Evolutionary conservation across 2,113 vertebrate species (phyloP).

Genomic region (Hippotragus niger): DNA sequence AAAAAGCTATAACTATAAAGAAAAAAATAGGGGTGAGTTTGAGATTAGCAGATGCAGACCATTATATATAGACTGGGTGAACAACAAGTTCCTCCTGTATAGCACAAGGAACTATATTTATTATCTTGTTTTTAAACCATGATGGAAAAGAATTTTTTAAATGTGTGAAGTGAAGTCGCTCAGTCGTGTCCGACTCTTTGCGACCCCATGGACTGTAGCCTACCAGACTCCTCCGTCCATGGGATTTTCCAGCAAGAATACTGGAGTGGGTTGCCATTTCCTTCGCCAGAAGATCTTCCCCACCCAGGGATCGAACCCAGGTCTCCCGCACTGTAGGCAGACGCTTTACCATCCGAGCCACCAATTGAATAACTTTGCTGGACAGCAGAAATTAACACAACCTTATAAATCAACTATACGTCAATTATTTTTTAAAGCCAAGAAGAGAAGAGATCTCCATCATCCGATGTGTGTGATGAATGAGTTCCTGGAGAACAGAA

Average conservation of each 20-base stretch:
- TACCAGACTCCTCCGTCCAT: fast-evolving
- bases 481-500: background rate
- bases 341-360: background rate
- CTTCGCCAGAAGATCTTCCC: background rate
- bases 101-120: background rate
- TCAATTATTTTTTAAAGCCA: background rate
- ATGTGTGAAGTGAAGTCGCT: background rate
- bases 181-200: background rate
- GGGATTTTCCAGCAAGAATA: background rate
- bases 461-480: background rate
- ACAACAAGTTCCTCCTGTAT: background rate
- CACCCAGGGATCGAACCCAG: background rate
- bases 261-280: background rate
- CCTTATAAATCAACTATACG: background rate
- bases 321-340: background rate
- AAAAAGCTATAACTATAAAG: background rate
- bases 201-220: background rate
- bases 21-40: background rate
- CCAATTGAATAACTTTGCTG: background rate
- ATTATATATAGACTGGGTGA: background rate
- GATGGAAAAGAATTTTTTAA: background rate
- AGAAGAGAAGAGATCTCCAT: background rate
- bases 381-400: background rate
- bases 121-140: background rate
- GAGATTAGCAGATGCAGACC: background rate